Evolutionary conservation across 2,888 invertebrate species (phyloP), one percentile per base, ranked within the genome.

Genomic region (Drosophila birchii): DNA sequence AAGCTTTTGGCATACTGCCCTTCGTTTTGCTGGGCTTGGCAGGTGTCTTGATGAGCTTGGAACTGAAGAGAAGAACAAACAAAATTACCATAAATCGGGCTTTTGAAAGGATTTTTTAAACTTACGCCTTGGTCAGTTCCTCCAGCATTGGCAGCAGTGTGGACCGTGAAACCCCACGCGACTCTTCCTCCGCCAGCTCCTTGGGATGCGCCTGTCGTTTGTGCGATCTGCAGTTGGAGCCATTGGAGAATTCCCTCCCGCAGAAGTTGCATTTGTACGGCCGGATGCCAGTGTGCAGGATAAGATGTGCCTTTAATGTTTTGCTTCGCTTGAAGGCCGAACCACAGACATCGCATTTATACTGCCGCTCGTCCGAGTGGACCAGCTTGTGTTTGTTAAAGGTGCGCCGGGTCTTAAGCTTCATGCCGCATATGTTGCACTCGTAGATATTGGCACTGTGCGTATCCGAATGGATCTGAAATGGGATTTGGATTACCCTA

Each of bases 391-490:
- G 93, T 91, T 93, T 93, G 53, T 92, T 90, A 4, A 93, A 88
- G 0, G 93, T 93, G n/a, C 93, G 90, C 6, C 93, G 90, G 3
- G 93, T 93, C 55, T 93, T 93, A 2, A 93, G 83, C 63, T 91
- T 81, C 7, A 90, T 34, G 2, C 92, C 92, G 72, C 93, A 93
- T 34, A 92, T 89, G 1, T 91, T 90, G 73, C 93, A 93, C 44
- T 91, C 90, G 63, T 93, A 93, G 12, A 88, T 90, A 0, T 92
- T 92, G 45, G 91, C 90, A 3, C 90, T 91, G 76, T 93, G 93
- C 7, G 90, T 93, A 66, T 93, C 93, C 32, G 92, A 90, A 73
- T 93, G 93, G 8, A 92, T 92, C 88, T 91, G 56, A 0, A 75
- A 78, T 1, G 11, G 23, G 29, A n/a, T 32, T 34, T 16, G 6